Percentiles rank a stretch among this genome's conserved stretches.
Evolutionary conservation across 2,113 vertebrate species (phyloP).

Genomic region (Taxidea taxus): DNA sequence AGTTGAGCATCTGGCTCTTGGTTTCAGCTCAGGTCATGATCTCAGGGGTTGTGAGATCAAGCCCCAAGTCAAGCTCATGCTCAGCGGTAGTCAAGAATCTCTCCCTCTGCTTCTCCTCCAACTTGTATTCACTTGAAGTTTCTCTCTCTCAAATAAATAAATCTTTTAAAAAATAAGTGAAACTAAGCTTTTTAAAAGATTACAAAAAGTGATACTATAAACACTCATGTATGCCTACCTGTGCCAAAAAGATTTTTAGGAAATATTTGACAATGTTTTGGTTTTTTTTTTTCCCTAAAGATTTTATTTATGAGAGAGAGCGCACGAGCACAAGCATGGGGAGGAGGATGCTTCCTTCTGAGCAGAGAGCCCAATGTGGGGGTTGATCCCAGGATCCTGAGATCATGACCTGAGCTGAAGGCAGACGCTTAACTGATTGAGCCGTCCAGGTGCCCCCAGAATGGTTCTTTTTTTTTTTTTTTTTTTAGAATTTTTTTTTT

Average conservation of each 20-base stretch:
- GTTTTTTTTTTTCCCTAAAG: too few species aligned
- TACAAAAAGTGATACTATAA: neutral
- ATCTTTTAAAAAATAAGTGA: neutral
- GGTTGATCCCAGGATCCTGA: too few species aligned
- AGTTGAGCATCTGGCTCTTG: neutral
- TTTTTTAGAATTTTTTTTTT: too few species aligned
- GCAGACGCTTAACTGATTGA: too few species aligned
- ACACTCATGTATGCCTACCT: neutral
- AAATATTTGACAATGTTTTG: neutral
- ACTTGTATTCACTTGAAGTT: neutral
- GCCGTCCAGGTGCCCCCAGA: too few species aligned
- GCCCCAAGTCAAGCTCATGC: too few species aligned
- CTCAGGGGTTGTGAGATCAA: neutral
- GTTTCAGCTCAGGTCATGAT: neutral
- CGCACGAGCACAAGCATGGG: too few species aligned
- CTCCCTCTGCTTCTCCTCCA: neutral
- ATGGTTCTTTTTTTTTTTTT: neutral
- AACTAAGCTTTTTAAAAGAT: neutral
- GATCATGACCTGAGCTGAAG: too few species aligned
- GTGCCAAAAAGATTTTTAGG: neutral
- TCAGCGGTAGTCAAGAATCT: neutral
- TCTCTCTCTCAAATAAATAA: neutral
- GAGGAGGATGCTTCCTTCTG: too few species aligned
- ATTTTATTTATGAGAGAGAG: too few species aligned
- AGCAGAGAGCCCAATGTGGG: too few species aligned